Evolutionary conservation across 2,888 invertebrate species (phyloP).

Genomic region (Parapristionchus giblindavisi): DNA sequence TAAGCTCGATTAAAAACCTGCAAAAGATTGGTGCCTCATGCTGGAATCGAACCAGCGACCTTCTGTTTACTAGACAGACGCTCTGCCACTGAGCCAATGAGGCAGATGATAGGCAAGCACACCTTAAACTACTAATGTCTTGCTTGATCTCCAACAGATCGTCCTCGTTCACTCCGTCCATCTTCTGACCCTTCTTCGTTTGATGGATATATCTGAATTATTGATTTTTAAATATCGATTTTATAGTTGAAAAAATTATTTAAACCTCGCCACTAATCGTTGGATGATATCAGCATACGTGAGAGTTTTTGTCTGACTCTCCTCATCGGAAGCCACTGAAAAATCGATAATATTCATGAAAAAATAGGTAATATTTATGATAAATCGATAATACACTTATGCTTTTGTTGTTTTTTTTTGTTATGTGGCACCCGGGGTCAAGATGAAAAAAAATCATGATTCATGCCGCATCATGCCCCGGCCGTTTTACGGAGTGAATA

Average conservation of each 20-base stretch:
- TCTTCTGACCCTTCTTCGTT: conserved; percentile 73
- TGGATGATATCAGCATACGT: conserved; percentile 73
- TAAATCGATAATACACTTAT: background rate
- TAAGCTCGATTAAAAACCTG: background rate
- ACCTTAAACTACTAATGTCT: conserved; percentile 75
- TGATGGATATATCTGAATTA: conserved; percentile 52
- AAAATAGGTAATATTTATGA: too few species aligned
- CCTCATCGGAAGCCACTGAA: conserved; percentile 41
- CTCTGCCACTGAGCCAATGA: too few species aligned
- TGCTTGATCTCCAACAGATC: conserved; percentile 75
- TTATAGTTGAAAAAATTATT: background rate
- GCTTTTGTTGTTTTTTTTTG: background rate
- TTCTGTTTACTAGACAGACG: conserved; percentile 65
- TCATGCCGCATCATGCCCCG: too few species aligned
- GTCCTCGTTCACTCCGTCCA: conserved; percentile 75
- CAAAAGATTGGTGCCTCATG: conserved; percentile 47
- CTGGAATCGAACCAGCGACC: conserved; percentile 61
- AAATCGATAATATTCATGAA: background rate
- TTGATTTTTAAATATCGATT: conserved; percentile 8
- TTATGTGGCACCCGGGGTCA: too few species aligned
- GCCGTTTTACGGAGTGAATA: too few species aligned
- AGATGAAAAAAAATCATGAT: too few species aligned
- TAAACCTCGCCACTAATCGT: conserved; percentile 72
- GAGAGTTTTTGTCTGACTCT: conserved; percentile 51
- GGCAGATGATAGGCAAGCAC: background rate